Evolutionary conservation across 1,140 invertebrate genomes (phyloP).

Genomic region (Daktulosphaira vitifoliae): DNA sequence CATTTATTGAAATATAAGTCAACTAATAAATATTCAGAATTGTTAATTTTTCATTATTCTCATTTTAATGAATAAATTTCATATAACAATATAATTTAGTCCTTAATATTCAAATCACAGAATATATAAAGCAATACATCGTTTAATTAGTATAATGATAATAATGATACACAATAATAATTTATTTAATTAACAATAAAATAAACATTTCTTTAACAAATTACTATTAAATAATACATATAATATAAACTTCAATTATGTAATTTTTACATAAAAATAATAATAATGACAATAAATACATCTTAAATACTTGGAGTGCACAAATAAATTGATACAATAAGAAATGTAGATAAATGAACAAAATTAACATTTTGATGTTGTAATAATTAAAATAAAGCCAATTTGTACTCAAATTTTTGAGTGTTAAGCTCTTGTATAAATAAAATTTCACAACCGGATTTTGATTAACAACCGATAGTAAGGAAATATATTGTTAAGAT

Average conservation of each 20-base stretch:
- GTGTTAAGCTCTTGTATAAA: no score
- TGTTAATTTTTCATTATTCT: no score
- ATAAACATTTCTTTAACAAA: conserved; percentile 32
- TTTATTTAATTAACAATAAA: conserved; percentile 31
- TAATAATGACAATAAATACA: no score
- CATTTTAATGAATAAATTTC: no score
- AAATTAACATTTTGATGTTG: no score
- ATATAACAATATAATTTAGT: no score
- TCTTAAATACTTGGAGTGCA: not conserved
- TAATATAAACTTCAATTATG: conserved; percentile 2
- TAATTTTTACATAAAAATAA: not conserved
- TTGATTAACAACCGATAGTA: conserved; percentile 28
- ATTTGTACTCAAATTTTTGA: no score
- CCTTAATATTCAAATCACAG: no score
- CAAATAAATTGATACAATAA: conserved; percentile 3
- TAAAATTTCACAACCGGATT: conserved; percentile 26
- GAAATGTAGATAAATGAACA: no score
- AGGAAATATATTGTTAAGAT: conserved; percentile 22
- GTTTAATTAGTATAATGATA: conserved; percentile 23
- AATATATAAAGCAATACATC: conserved; percentile 7
- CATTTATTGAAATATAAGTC: no score
- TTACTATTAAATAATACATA: conserved; percentile 26
- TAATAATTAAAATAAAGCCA: no score
- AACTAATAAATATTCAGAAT: no score
- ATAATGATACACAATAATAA: conserved; percentile 32